phyloP scores from a whole-genome alignment of 2,888 invertebrate species.

The Polydesmus complanatus region DNA sequence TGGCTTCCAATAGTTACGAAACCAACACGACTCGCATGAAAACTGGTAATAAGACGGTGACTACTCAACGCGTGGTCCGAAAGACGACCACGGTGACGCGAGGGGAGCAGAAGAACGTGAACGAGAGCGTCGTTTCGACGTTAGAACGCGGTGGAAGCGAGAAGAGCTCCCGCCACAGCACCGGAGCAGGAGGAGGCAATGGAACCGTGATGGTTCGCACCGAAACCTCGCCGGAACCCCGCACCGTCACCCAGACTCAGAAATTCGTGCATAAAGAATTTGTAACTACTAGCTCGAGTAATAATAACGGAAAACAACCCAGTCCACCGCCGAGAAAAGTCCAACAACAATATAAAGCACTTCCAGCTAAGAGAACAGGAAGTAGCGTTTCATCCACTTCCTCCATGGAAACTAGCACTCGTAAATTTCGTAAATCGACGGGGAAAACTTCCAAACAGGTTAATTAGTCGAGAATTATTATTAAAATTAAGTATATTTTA shows the following conservation, averaged over 20 bases:
- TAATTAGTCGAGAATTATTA: too few relatives aligned
- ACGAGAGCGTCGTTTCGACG: conserved; percentile 41
- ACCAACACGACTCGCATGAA: conserved; percentile 39
- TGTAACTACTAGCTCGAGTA: conserved; percentile 1
- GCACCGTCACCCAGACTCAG: neutral
- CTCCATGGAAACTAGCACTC: neutral
- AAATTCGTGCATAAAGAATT: conserved; percentile 2
- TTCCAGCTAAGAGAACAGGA: conserved; percentile 14
- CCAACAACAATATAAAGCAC: conserved; percentile 13
- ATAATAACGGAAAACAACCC: conserved; percentile 8
- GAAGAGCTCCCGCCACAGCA: neutral
- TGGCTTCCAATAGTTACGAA: conserved; percentile 34
- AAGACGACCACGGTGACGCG: conserved; percentile 78
- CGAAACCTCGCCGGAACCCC: neutral
- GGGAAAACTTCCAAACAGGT: neutral
- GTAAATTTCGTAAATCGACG: neutral
- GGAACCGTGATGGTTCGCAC: neutral
- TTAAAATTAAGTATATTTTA: too few relatives aligned
- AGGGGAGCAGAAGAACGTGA: conserved; percentile 62
- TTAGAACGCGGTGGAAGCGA: conserved; percentile 1
- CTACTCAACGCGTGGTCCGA: conserved; percentile 70
- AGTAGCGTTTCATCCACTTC: neutral
- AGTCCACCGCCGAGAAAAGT: neutral
- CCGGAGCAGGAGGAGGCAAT: conserved; percentile 7
- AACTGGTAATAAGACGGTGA: conserved; percentile 61